Base-by-base conservation (phyloP, 2,888 invertebrate genomes). In the Ennomos erosarius region DNA sequence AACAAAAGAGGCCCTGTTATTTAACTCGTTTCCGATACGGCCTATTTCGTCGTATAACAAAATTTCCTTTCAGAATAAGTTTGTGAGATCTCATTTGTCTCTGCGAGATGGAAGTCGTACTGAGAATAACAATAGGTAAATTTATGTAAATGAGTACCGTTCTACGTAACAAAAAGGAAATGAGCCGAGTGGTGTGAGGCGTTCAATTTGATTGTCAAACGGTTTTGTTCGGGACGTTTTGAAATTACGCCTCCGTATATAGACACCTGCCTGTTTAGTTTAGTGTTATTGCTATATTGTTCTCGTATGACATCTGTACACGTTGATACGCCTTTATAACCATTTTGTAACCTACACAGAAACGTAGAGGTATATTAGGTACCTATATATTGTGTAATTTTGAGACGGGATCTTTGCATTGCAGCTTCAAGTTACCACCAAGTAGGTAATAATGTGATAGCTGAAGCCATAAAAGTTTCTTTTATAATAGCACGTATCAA, bases 1-100 rank as follows among this genome's bases (percentile, higher is more conserved):
- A 84, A 84, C 87, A 86, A 87, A 88, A 85, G 88, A 82, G 87
- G 81, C 82, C 76, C 81, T 65, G 84, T 88, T 87, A 87, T 87
- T 90, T 90, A 88, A 90, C 90, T 90, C 88, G 86, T 91, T 92
- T 92, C 89, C 90, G 89, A 92, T 91, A 90, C 85, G 77, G 85
- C 87, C 86, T 81, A 79, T 77, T 79, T 80, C 75, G 82, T 81
- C 85, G 88, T 88, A 88, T 85, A 81, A 82, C 72, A 84, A 85
- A 90, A 90, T 90, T 90, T 87, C 83, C 88, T 82, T 71, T 64
- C 64, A 46, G 65, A 70, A 77, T 74, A 80, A 79, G 75, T 78
- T 79, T 76, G 77, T 74, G 72, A 81, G 79, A 83, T 81, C 80
- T 82, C 79, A 75, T 81, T 82, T 80, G 74, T 81, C 76, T 77